These are phyloP conservation scores for Argyresthia albistria DNA, from an alignment of 2,888 invertebrate species.

Conservation along the genomic window DNA sequence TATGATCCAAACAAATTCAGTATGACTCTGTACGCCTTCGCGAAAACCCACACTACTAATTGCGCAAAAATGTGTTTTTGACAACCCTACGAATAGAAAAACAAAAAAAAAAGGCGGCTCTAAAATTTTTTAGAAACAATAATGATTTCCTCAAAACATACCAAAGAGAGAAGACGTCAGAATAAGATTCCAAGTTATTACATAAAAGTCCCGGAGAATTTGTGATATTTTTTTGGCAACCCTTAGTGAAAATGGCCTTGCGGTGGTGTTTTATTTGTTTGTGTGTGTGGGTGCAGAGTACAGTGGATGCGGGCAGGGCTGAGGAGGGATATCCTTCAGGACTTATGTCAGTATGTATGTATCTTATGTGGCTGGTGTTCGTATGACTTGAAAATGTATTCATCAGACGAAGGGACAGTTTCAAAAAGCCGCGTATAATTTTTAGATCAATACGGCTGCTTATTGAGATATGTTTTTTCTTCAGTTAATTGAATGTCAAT, in stretches of 20 bases:
- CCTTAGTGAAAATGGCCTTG: background rate
- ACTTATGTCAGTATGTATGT: constrained; percentile 58
- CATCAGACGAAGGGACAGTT: too few species aligned
- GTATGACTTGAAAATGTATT: too few species aligned
- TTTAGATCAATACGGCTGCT: too few species aligned
- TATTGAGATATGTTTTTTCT: too few species aligned
- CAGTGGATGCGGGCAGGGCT: constrained; percentile 12
- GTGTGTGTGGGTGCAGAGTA: constrained; percentile 12
- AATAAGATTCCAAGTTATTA: background rate
- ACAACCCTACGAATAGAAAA: too few species aligned
- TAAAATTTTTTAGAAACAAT: too few species aligned
- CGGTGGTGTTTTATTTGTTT: constrained; percentile 13
- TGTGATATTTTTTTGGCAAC: background rate
- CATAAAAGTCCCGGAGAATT: background rate
- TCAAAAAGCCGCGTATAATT: too few species aligned
- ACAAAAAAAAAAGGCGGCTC: too few species aligned
- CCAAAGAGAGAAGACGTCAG: too few species aligned
- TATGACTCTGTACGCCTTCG: background rate
- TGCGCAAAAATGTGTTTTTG: too few species aligned
- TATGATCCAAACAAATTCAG: background rate
- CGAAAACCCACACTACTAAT: background rate
- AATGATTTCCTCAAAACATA: too few species aligned
- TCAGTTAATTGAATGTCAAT: too few species aligned
- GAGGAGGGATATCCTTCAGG: constrained; percentile 48
- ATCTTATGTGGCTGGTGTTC: background rate